Base-by-base conservation (phyloP, 2,888 invertebrate genomes). In the Laspeyria flexula region DNA sequence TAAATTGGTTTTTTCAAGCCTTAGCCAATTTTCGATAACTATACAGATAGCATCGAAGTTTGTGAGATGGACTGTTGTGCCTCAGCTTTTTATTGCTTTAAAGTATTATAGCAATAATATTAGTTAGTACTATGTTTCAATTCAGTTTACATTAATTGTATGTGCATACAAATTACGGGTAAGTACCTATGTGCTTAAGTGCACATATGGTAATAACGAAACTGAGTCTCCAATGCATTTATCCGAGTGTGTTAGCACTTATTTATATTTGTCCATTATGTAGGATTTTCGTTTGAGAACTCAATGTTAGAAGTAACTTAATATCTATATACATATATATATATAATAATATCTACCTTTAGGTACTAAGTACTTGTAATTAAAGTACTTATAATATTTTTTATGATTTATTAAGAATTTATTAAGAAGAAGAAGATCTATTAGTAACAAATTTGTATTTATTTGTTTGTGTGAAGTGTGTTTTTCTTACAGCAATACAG, bases 1-100 rank as follows among this genome's bases (percentile, higher is more conserved):
- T 77, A 77, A 85, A 88, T 87, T 82, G 75, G 67, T 81, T 89
- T 86, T 84, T 84, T 74, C 63, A 64, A 67, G 60, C 70, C 72
- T 77, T 76, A 79, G 69, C 75, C 80, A 84, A 85, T 81, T 83
- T 81, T 76, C 78, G 79, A 83, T 84, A 70, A 63, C 70, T 71
- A 73, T 70, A 71, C 64, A 56, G 81, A 81, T 81, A 82, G 67
- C 77, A 75, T 77, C 76, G 78, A 70, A 61, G 63, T 62, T 60
- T 55, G 59, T 65, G 41, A 51, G 53, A 15, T 31, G 15, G n/a
- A 34, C 16, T 34, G 16, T 25, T 25, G 5, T 25, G 7, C 7
- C 7, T 25, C 5, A 25, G 7, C 25, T 25, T 25, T 25, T 25
- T 25, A 25, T 7, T 25, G 25, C 25, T 25, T 25, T 1, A 7